Percentiles rank a stretch among this genome's conserved stretches.
Evolutionary conservation across 2,888 invertebrate genomes (phyloP).

Genomic region (Hyposoter didymator): DNA sequence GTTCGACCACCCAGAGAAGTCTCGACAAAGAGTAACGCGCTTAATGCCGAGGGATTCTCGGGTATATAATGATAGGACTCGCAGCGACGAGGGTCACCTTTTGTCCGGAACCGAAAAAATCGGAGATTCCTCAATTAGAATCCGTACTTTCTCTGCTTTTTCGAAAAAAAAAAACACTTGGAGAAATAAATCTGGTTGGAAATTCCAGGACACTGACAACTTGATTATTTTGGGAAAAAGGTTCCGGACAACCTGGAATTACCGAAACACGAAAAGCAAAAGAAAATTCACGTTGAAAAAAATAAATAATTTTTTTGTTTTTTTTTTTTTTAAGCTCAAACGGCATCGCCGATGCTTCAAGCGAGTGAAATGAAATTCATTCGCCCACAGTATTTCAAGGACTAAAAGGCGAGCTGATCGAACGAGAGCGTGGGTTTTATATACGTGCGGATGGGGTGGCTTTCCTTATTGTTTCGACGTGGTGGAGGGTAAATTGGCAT

Average conservation of each 20-base stretch:
- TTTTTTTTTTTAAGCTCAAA: not conserved
- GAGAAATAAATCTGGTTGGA: not conserved
- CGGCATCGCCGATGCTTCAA: not conserved
- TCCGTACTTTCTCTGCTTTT: constrained; percentile 9
- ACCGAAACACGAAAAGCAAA: not conserved
- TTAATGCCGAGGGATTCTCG: constrained; percentile 21
- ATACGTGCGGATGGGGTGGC: constrained; percentile 54
- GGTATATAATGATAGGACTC: constrained; percentile 58
- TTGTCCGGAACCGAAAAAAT: constrained; percentile 60
- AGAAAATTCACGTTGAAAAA: not conserved
- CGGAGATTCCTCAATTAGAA: constrained; percentile 62
- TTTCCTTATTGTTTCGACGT: constrained; percentile 81
- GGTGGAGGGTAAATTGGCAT: constrained; percentile 82
- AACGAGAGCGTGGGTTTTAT: constrained; percentile 55
- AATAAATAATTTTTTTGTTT: no score
- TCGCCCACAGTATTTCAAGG: not conserved
- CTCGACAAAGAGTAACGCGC: not conserved
- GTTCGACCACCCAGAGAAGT: constrained; percentile 47
- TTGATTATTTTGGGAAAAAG: not conserved
- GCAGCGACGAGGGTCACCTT: constrained; percentile 19
- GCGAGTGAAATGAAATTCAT: not conserved
- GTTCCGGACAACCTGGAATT: not conserved
- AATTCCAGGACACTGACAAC: not conserved
- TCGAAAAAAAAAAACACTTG: constrained; percentile 40
- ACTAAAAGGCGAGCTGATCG: constrained; percentile 40